Conservation (phyloP, 1,140 invertebrate genomes). For the Bombyx mandarina region DNA sequence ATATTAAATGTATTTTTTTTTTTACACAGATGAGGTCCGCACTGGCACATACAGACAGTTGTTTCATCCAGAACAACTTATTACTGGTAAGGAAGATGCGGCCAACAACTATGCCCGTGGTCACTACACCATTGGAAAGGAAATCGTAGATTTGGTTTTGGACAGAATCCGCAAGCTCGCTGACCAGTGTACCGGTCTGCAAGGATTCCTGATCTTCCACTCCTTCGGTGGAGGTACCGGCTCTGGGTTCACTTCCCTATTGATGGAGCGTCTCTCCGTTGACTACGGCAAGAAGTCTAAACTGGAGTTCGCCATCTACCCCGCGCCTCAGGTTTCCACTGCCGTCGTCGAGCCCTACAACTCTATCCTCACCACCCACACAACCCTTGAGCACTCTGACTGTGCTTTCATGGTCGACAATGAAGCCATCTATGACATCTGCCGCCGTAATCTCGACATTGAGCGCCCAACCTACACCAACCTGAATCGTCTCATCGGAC, state of each 20-base stretch:
- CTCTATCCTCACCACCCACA: constrained; percentile 86
- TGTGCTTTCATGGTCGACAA: constrained; percentile 92
- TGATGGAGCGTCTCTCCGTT: constrained; percentile 90
- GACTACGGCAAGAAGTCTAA: constrained; percentile 94
- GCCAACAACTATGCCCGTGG: constrained; percentile 92
- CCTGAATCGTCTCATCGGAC: constrained; percentile 85
- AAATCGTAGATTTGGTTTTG: constrained; percentile 86
- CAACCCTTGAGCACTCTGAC: constrained; percentile 89
- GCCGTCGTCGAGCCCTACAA: constrained; percentile 95
- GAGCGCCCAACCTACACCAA: constrained; percentile 87
- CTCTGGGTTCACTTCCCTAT: constrained; percentile 88
- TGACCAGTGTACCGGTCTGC: constrained; percentile 89
- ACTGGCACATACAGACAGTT: constrained; percentile 87
- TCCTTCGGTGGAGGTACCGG: constrained; percentile 93
- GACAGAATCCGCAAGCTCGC: constrained; percentile 86
- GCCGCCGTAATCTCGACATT: constrained; percentile 89
- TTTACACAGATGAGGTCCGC: constrained; percentile 77
- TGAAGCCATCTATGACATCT: constrained; percentile 92
- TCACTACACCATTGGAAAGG: constrained; percentile 93
- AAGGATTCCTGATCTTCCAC: constrained; percentile 94
- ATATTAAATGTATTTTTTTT: constrained; percentile 2
- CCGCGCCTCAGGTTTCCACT: constrained; percentile 89
- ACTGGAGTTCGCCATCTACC: constrained; percentile 92
- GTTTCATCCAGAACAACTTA: constrained; percentile 89
- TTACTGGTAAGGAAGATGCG: constrained; percentile 90